Base-by-base conservation (phyloP, 2,888 invertebrate genomes). In the Drosophila yooni region DNA sequence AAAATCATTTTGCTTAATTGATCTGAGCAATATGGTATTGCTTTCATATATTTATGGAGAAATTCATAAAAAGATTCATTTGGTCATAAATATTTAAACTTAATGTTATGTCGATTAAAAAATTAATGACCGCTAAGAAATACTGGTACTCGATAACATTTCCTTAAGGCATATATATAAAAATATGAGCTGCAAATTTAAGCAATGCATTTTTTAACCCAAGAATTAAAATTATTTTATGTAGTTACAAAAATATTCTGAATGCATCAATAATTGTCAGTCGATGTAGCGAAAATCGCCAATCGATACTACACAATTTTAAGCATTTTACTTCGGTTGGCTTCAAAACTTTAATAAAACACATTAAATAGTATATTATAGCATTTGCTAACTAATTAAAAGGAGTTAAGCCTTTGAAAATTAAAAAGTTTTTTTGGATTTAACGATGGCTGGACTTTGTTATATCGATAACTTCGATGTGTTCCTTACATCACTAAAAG, bases 401-500 rank as follows among this genome's bases (percentile, higher is more conserved):
- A 31, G 2, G 3, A 40, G 15, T 3, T 31, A 6, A 21, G 13
- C 2, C 3, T 4, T 43, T 18, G 1, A 31, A 31, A 31, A 25
- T 18, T 0, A 21, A 21, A 31, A 21, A 57, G 5, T 15, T 0
- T 0, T 5, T 2, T 21, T 3, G 2, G 27, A 27, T 6, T 56
- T 21, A 38, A 38, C 79, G 74, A 79, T 70, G 68, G 33, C 31
- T 68, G 10, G 25, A 54, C 21, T 33, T 18, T 7, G 2, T 51
- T 43, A 59, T 63, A 80, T 70, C 81, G 75, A 91, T 91, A 69
- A 36, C 15, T 36, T 8, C 29, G 40, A 68, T 72, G 51, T 62
- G 69, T 79, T 52, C 58, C 65, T 75, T 56, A 76, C 86, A 87
- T 91, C 91, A 87, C 79, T 92, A 88, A 91, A 87, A 91, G 86